Percentiles rank a stretch among this genome's conserved stretches.
phyloP scores from a whole-genome alignment of 2,113 vertebrate species.

The Notiomystis cincta region DNA sequence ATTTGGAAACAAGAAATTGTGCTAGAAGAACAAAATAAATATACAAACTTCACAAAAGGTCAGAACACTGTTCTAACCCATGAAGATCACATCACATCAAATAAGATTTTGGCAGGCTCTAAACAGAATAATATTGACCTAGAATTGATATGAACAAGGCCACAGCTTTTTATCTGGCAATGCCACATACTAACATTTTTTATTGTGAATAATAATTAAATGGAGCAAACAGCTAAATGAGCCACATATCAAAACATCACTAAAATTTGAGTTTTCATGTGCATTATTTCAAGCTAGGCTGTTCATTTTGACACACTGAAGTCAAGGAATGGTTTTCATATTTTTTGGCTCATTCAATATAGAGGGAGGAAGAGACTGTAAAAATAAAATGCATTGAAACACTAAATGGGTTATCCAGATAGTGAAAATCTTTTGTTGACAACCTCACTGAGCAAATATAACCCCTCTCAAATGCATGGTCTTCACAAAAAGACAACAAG shows the following conservation, averaged over 20 bases:
- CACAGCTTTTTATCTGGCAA: background rate
- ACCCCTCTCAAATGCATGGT: background rate
- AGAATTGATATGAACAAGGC: background rate
- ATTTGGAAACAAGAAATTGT: background rate
- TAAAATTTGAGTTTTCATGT: background rate
- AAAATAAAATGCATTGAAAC: background rate
- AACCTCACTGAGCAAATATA: background rate
- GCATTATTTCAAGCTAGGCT: background rate
- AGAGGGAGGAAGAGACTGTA: background rate
- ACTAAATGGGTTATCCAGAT: background rate
- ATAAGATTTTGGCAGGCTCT: background rate
- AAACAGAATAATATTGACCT: background rate
- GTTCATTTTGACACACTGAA: background rate
- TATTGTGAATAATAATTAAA: background rate
- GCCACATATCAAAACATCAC: background rate
- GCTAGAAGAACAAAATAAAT: background rate
- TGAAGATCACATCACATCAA: background rate
- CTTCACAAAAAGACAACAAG: background rate
- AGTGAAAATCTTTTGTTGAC: background rate
- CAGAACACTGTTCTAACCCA: background rate
- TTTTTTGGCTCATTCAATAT: background rate
- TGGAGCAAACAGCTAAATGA: background rate
- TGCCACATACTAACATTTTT: background rate
- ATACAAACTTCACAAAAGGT: fast-evolving
- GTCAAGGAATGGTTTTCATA: background rate